A percentile compares a stretch with the other conserved stretches of the same genome.
Evolutionary conservation across 2,888 invertebrate species (phyloP).

Genomic region (Bibio marci): DNA sequence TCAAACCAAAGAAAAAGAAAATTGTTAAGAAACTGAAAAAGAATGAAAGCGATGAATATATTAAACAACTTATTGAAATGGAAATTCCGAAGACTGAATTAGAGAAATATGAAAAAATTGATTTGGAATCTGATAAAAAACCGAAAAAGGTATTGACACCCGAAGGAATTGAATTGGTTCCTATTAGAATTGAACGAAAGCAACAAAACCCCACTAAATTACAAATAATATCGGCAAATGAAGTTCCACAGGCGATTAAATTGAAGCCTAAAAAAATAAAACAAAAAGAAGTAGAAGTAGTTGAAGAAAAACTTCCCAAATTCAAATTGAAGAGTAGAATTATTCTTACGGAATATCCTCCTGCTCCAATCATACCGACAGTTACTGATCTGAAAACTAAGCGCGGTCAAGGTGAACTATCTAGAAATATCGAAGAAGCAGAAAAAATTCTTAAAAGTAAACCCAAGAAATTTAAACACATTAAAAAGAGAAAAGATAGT

Average conservation of each 20-base stretch:
- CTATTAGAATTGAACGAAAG: constrained; percentile 41
- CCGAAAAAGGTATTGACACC: background rate
- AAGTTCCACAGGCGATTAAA: constrained; percentile 46
- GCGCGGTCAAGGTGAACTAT: constrained; percentile 47
- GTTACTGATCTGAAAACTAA: constrained; percentile 37
- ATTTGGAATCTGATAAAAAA: constrained; percentile 5
- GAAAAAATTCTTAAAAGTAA: constrained; percentile 41
- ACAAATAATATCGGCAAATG: constrained; percentile 38
- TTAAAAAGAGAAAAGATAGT: constrained; percentile 35
- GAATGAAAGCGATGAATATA: constrained; percentile 24
- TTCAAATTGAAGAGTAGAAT: constrained; percentile 50
- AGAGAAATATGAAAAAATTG: constrained; percentile 24
- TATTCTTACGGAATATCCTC: constrained; percentile 43
- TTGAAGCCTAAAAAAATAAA: constrained; percentile 32
- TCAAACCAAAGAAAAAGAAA: constrained; percentile 16
- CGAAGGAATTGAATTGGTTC: constrained; percentile 20
- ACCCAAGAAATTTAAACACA: constrained; percentile 36
- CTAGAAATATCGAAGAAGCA: constrained; percentile 54
- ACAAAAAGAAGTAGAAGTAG: constrained; percentile 30
- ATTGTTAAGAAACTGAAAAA: constrained; percentile 15
- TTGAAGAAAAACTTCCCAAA: constrained; percentile 40
- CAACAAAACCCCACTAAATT: constrained; percentile 41
- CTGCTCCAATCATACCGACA: constrained; percentile 34
- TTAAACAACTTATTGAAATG: constrained; percentile 23
- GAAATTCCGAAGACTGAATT: constrained; percentile 27